Percentiles rank a stretch among this genome's conserved stretches.
phyloP scores from a whole-genome alignment of 1,140 invertebrate species.

The Trachelipus rathkii region DNA sequence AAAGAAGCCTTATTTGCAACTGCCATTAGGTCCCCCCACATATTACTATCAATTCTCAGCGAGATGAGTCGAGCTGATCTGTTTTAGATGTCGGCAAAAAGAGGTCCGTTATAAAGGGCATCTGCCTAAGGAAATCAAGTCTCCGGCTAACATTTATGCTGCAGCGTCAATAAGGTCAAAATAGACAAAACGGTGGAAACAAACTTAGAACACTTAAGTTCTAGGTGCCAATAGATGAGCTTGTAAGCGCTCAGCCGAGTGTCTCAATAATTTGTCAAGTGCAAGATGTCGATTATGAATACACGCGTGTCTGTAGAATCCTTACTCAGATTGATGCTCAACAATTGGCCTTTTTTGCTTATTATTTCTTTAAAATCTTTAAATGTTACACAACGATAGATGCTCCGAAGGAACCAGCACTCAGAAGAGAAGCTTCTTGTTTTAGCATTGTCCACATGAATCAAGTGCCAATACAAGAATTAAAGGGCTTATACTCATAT shows the following conservation, averaged over 20 bases:
- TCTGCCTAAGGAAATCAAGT: background rate
- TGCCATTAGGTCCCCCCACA: background rate
- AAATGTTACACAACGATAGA: background rate
- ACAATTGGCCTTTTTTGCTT: constrained; percentile 4
- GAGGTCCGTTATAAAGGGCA: background rate
- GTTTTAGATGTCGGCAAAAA: constrained; percentile 29
- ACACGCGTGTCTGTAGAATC: background rate
- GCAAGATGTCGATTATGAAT: constrained; percentile 30
- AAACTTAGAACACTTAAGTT: background rate
- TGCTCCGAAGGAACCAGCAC: too few relatives aligned
- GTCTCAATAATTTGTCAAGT: constrained; percentile 36
- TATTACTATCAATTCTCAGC: background rate
- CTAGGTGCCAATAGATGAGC: constrained; percentile 14
- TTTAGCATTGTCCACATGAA: too few relatives aligned
- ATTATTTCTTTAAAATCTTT: background rate
- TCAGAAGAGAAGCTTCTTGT: too few relatives aligned
- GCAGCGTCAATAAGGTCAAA: background rate
- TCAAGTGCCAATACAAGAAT: too few relatives aligned
- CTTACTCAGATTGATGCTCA: constrained; percentile 6
- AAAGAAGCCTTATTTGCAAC: background rate
- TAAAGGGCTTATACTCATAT: too few relatives aligned
- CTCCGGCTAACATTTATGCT: background rate
- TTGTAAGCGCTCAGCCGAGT: constrained; percentile 34
- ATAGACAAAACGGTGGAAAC: background rate
- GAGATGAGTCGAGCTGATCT: constrained; percentile 27